Conservation (phyloP, 2,888 invertebrate genomes). For the Sipha maydis region DNA sequence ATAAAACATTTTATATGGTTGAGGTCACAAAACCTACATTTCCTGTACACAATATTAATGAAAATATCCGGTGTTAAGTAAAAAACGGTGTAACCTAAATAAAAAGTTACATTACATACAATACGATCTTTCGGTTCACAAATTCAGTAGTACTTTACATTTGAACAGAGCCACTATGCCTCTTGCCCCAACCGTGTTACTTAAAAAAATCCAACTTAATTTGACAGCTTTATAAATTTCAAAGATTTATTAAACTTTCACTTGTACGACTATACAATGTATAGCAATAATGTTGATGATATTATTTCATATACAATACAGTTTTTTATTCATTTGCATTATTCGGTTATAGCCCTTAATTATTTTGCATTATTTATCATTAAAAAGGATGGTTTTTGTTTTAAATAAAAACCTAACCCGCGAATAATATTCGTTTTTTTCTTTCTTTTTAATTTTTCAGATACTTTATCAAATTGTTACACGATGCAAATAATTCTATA, state of each 20-base stretch:
- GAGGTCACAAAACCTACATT: not conserved
- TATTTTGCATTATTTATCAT: not conserved
- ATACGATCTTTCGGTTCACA: not conserved
- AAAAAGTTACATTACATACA: slow-evolving; percentile 19
- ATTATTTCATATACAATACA: not conserved
- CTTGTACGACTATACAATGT: not conserved
- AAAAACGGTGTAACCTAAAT: slow-evolving; percentile 39
- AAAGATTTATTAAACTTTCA: slow-evolving; percentile 21
- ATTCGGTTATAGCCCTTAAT: not conserved
- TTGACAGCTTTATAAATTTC: slow-evolving; percentile 17
- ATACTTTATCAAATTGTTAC: no score
- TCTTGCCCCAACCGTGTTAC: not conserved
- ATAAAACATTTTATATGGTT: not conserved
- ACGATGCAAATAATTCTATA: no score
- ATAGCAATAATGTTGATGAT: not conserved
- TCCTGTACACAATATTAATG: not conserved
- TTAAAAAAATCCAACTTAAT: not conserved
- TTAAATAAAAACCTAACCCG: no score
- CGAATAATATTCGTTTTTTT: no score
- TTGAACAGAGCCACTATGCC: not conserved
- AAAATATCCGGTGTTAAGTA: slow-evolving; percentile 24
- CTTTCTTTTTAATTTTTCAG: no score
- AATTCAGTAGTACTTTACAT: slow-evolving; percentile 30
- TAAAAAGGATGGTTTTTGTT: no score
- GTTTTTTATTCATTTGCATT: not conserved